Conservation (phyloP, 2,797 vertebrate genomes). For the Malurus leucopterus region DNA sequence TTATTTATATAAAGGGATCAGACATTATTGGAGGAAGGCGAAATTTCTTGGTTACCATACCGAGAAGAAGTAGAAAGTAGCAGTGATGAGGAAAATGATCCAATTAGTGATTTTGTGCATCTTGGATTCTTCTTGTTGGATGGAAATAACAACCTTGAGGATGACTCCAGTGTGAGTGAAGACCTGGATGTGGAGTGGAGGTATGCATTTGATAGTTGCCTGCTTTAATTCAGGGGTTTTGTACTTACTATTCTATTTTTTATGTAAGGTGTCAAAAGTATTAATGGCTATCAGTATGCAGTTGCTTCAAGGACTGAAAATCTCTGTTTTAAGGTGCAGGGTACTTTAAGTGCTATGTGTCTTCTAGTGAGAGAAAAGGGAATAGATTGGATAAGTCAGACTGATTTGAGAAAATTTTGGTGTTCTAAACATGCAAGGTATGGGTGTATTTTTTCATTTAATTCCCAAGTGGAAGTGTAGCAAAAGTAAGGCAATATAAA, state of each 20-base stretch:
- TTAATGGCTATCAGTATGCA: background rate
- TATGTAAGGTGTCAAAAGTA: background rate
- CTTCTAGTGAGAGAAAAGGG: background rate
- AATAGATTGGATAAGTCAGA: background rate
- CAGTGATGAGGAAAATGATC: conserved; percentile 74
- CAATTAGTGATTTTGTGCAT: conserved; percentile 65
- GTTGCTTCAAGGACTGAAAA: background rate
- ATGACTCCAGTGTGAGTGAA: conserved; percentile 81
- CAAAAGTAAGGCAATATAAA: background rate
- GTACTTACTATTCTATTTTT: background rate
- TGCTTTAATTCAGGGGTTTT: background rate
- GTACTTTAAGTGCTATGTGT: background rate
- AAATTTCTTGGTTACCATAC: conserved; percentile 73
- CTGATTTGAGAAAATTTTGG: background rate
- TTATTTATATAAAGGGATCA: conserved; percentile 68
- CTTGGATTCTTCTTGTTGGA: conserved; percentile 77
- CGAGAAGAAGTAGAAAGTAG: conserved; percentile 74
- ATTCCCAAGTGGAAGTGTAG: background rate
- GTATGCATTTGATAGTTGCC: background rate
- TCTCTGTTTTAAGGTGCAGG: background rate
- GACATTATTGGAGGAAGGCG: conserved; percentile 74
- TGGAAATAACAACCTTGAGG: conserved; percentile 79
- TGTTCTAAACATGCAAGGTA: background rate
- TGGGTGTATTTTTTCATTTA: background rate
- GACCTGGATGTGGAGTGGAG: conserved; percentile 82